These are phyloP conservation scores for Crematogaster levior DNA, from an alignment of 2,888 invertebrate species.

Conservation along the genomic window DNA sequence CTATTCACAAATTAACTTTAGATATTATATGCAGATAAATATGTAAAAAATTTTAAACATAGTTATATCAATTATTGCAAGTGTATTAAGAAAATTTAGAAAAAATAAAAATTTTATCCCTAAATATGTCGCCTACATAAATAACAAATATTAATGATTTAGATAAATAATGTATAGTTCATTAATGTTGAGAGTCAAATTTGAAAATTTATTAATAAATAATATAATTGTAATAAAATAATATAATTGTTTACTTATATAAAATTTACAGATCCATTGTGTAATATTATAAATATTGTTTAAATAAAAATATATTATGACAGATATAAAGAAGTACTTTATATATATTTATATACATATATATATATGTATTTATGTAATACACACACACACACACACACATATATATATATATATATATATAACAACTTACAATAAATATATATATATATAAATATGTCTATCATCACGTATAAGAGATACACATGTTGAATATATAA, in stretches of 20 bases:
- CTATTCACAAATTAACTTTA: neutral
- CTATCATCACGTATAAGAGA: neutral
- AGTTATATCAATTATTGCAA: too few species aligned
- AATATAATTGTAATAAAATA: neutral
- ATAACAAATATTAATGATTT: neutral
- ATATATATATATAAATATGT: neutral
- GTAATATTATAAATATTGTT: conserved; percentile 1
- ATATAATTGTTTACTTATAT: neutral
- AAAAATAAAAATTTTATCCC: neutral
- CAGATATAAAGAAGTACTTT: neutral
- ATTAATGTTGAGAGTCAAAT: neutral
- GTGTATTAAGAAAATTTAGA: too few species aligned
- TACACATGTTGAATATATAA: neutral
- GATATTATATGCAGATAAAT: neutral
- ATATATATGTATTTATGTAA: neutral
- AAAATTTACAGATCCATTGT: neutral
- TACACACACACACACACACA: neutral
- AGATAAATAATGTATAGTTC: neutral
- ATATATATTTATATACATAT: neutral
- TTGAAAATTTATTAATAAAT: neutral
- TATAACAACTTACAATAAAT: neutral
- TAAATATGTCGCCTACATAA: neutral
- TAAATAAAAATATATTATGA: neutral
- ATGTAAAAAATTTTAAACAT: neutral
- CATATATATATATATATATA: neutral